Evolutionary conservation across 92 coral and sea anemone species (phyloP), one percentile per base, ranked within the genome.

Genomic region (Bergia puertoricense): DNA sequence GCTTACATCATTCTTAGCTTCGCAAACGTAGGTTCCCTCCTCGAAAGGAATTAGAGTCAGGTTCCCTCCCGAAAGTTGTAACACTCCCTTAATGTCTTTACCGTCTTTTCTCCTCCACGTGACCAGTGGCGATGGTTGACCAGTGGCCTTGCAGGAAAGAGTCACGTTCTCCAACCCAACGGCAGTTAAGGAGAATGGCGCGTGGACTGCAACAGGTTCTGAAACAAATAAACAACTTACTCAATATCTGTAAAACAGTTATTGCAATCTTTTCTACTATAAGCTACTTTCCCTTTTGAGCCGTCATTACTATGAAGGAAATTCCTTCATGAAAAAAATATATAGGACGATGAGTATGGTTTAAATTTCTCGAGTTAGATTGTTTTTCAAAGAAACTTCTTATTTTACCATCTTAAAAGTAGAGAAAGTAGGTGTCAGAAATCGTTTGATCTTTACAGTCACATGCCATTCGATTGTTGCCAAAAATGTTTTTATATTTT

Each of bases 101-200:
- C 37, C 39, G 51, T 65, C 75, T 11, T 62, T 62, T 41, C 85
- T 81, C n/a, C 54, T 41, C 85, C 85, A 81, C 38, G 85, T 59
- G 51, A 81, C 39, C 85, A 38, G 50, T 41, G 85, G 85, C 42
- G 50, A 22, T 5, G 85, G 85, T 22, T 38, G 85, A 8, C 85
- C 85, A 81, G 85, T 16, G 22, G 75, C 74, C 39, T 65, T 41
- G 74, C 85, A 81, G 6, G 74, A 14, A 2, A 81, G 46, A 15
- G n/a, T 23, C 16, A 81, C 51, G 74, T 42, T 62, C 14, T 40
- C 85, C 50, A 18, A 42, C 51, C 40, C 43, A 38, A 8, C 6
- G 40, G 16, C 85, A 14, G 7, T 57, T 5, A 81, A 40, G 51
- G 72, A 80, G 6, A 30, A 2, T 59, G 82, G 66, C 18, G 62